A percentile compares a stretch with the other conserved stretches of the same genome.
Conservation (phyloP, 1,140 invertebrate genomes). For the Brachionus sp. region DNA sequence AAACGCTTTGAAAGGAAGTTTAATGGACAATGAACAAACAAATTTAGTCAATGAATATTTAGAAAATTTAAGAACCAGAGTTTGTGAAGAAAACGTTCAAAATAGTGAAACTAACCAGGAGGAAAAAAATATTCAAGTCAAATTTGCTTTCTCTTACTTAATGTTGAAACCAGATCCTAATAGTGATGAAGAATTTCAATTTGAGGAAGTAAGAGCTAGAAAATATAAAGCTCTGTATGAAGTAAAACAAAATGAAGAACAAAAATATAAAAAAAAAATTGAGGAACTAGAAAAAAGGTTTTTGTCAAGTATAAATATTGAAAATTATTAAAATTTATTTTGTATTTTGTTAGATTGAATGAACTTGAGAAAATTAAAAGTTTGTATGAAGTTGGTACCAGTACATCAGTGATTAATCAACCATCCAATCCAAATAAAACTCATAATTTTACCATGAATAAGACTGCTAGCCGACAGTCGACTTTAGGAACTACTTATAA, state of each 20-base stretch:
- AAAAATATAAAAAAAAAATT: not conserved
- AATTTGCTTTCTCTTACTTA: slow-evolving; percentile 23
- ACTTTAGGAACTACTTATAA: not conserved
- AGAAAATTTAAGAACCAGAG: not conserved
- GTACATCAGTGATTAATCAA: not conserved
- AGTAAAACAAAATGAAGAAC: not conserved
- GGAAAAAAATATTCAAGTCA: not conserved
- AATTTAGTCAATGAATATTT: slow-evolving; percentile 22
- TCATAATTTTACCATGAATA: not conserved
- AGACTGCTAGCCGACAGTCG: not conserved
- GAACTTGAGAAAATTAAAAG: not conserved
- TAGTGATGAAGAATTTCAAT: slow-evolving; percentile 23
- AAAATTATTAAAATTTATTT: not conserved
- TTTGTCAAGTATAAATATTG: not conserved
- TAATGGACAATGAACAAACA: not conserved
- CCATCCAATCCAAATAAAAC: not conserved
- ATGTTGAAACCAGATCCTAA: slow-evolving; percentile 20
- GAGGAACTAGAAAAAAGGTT: not conserved
- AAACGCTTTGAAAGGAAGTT: not conserved
- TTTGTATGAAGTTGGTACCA: not conserved
- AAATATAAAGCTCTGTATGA: not conserved
- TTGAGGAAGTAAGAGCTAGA: slow-evolving; percentile 31
- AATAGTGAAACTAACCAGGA: not conserved
- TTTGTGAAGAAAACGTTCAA: not conserved
- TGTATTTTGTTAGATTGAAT: not conserved